Evolutionary conservation across 2,113 vertebrate species (phyloP), one percentile per base, ranked within the genome.

Genomic region (Lutjanus erythropterus): DNA sequence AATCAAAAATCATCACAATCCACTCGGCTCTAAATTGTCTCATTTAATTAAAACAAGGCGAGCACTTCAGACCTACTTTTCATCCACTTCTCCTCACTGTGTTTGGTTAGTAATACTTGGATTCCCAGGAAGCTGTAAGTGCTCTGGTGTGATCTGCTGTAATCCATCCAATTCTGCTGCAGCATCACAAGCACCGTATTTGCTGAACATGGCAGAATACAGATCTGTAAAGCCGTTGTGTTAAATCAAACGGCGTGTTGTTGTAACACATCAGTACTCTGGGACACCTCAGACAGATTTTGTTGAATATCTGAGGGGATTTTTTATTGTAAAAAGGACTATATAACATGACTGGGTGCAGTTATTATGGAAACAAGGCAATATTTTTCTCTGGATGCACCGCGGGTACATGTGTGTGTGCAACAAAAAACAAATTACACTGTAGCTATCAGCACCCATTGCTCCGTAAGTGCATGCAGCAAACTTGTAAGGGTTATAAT

Each of bases 401-500:
- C 5, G 2, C n/a, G 41, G 21, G 25, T 47, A 23, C 65, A 39
- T 39, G 46, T 47, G 47, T 47, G 47, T 49, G 49, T 75, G 53
- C 23, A 39, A 71, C 62, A 42, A 61, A 68, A n/a, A 71, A 72
- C 21, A 81, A 86, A 82, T 85, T 68, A 53, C n/a, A n/a, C n/a
- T n/a, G n/a, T 4, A 79, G 39, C 64, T 46, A 73, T 81, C 75
- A 78, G 62, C 62, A 2, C 27, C 39, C 46, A 33, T 46, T 49
- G 49, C 56, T 73, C 52, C 52, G 27, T 61, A 85, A 88, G 83
- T 60, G 60, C 81, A 71, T 7, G 50, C 62, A 62, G 67, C 39
- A 56, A 62, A 88, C 80, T 87, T 86, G 78, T 83, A 70, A 78
- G 61, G 52, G 70, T 67, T 87, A 73, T 83, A 88, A 87, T 83